These are phyloP conservation scores for Oscheius sp. DNA, from an alignment of 2,888 invertebrate genomes.

Conservation along the genomic window DNA sequence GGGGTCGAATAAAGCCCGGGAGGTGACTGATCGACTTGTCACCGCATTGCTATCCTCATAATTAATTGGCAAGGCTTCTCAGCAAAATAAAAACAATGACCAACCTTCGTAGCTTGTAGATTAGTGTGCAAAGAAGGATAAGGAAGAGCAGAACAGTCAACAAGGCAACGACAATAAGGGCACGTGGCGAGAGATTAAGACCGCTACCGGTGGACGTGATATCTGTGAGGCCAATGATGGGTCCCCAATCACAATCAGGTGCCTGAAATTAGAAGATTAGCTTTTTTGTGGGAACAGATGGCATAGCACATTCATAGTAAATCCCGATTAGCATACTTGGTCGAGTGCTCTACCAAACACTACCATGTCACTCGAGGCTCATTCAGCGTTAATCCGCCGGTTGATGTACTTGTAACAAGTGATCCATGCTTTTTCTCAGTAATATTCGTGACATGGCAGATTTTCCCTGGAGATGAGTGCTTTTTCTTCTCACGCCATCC, in stretches of 20 bases:
- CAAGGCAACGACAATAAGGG: conserved; percentile 17
- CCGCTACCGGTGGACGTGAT: conserved; percentile 12
- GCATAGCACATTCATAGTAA: conserved; percentile 5
- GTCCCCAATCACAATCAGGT: conserved; percentile 32
- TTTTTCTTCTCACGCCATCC: conserved; percentile 28
- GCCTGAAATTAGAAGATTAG: conserved; percentile 28
- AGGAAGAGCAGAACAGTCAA: conserved; percentile 17
- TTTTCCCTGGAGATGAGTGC: conserved; percentile 15
- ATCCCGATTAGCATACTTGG: conserved; percentile 28
- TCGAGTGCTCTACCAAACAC: conserved; percentile 27
- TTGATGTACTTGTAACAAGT: conserved; percentile 17
- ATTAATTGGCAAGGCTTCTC: conserved; percentile 14
- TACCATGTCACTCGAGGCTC: conserved; percentile 23
- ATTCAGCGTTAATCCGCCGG: conserved; percentile 25
- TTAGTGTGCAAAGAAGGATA: not conserved
- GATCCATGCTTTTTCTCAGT: conserved; percentile 12
- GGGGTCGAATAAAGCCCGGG: conserved; percentile 20
- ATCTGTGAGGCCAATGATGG: conserved; percentile 27
- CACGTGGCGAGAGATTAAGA: conserved; percentile 2
- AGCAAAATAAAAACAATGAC: conserved; percentile 14
- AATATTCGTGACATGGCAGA: conserved; percentile 13
- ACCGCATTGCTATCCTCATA: conserved; percentile 22
- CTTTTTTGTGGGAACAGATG: conserved; percentile 13
- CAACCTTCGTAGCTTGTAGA: conserved; percentile 20
- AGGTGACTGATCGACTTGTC: conserved; percentile 30